A percentile compares a stretch with the other conserved stretches of the same genome.
Conservation (phyloP, 2,888 invertebrate species). For the Netelia inedita region DNA sequence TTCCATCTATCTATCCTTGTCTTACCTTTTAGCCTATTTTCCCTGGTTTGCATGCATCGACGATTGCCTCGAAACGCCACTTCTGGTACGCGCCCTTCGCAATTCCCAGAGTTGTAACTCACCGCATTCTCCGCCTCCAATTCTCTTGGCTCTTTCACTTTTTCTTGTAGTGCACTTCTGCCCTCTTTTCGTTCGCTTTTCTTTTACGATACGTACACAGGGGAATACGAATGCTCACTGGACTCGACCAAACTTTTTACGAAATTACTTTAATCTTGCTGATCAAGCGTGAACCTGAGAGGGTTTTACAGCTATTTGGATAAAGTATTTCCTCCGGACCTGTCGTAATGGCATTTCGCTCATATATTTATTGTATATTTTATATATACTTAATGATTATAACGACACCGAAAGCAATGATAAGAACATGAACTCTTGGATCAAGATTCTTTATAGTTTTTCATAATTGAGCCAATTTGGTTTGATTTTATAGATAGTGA, state of each 20-base stretch:
- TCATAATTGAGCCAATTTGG: too few species aligned
- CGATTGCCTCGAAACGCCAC: slow-evolving; percentile 68
- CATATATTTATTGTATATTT: neutral
- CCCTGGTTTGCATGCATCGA: slow-evolving; percentile 62
- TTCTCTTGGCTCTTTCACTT: slow-evolving; percentile 18
- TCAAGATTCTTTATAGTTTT: too few species aligned
- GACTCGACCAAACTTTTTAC: slow-evolving; percentile 11
- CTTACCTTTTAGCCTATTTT: slow-evolving; percentile 19
- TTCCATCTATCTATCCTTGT: slow-evolving; percentile 11
- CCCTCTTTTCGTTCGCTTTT: slow-evolving; percentile 37
- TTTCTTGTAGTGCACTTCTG: slow-evolving; percentile 36
- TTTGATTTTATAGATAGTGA: too few species aligned
- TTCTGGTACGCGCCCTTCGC: slow-evolving; percentile 58
- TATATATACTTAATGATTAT: too few species aligned
- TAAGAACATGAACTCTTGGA: too few species aligned
- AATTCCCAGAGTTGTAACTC: slow-evolving; percentile 54
- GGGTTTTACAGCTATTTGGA: neutral
- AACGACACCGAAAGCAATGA: too few species aligned
- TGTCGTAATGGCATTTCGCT: neutral
- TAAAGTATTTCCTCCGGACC: neutral
- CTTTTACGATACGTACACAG: slow-evolving; percentile 3
- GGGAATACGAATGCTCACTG: slow-evolving; percentile 23
- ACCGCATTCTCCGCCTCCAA: slow-evolving; percentile 29
- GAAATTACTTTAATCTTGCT: slow-evolving; percentile 31
- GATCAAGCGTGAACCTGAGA: neutral